Conservation (phyloP, 2,113 vertebrate genomes). For the Boulengerochromis microlepis region DNA sequence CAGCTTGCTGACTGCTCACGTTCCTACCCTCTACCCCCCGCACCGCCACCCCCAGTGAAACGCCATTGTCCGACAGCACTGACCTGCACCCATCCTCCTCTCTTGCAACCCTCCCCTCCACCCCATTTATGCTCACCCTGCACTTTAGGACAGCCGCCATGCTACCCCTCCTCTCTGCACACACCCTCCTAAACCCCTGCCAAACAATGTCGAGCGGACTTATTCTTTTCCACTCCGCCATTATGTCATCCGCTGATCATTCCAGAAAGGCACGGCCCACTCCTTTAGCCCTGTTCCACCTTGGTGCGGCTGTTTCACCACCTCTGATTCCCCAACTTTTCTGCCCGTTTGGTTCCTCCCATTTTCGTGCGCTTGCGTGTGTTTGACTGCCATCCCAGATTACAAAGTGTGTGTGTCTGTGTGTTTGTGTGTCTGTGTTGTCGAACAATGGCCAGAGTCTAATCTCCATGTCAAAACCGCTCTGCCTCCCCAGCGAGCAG, state of each 20-base stretch:
- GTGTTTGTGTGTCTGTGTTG: slow-evolving; percentile 43
- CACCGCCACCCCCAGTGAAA: slow-evolving; percentile 31
- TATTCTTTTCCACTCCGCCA: slow-evolving; percentile 78
- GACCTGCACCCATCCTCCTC: slow-evolving; percentile 53
- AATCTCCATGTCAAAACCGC: slow-evolving; percentile 99
- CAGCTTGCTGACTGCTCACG: slow-evolving; percentile 79
- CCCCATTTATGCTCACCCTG: slow-evolving; percentile 77
- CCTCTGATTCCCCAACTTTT: background rate
- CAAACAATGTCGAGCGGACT: slow-evolving; percentile 84
- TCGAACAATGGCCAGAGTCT: slow-evolving; percentile 92
- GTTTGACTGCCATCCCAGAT: slow-evolving; percentile 32
- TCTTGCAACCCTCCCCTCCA: slow-evolving; percentile 43
- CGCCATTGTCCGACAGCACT: slow-evolving; percentile 68
- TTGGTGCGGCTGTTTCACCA: background rate
- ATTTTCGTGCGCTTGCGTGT: background rate
- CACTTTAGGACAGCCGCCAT: slow-evolving; percentile 83
- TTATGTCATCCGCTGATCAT: slow-evolving; percentile 89
- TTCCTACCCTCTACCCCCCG: slow-evolving; percentile 62
- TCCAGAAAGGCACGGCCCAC: slow-evolving; percentile 78
- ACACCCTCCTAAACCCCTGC: slow-evolving; percentile 33
- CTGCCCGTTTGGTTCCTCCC: background rate
- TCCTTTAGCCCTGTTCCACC: slow-evolving; percentile 66
- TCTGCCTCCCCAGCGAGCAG: slow-evolving; percentile 93
- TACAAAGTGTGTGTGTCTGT: background rate
- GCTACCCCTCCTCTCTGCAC: slow-evolving; percentile 49